Base-by-base conservation (phyloP, 2,888 invertebrate species). In the Tetanocera ferruginea region DNA sequence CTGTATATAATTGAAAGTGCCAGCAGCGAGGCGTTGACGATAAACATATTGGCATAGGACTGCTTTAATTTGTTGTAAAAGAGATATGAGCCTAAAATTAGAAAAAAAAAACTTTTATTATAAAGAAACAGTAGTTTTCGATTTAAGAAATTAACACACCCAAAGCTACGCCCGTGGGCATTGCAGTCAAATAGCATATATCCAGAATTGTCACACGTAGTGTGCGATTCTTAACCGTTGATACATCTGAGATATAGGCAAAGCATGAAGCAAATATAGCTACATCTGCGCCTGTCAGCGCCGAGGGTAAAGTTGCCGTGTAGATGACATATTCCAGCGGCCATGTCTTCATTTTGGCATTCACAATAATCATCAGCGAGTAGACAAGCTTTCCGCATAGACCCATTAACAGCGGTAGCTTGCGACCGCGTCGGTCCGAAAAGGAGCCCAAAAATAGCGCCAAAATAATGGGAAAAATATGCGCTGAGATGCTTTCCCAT, bases 381-480 rank as follows among this genome's bases (percentile, higher is more conserved):
- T 94, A 96, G 82, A 93, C 92, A 0, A 95, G 90, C 89, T 95
- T 95, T 19, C 96, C 95, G 1, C 91, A 76, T 8, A 96, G 88
- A 0, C 96, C 96, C 52, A 95, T 90, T 0, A 96, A 87, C 4
- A 96, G 87, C 0, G 95, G 94, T 52, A 94, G 88, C 87, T 96
- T 96, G 72, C 94, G 90, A 0, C 96, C 96, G 2, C 95, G 91
- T 80, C 93, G 93, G 87, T 96, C 96, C 76, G 95, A 95, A 92
- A 96, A 96, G 0, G 96, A 93, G 0, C 96, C 96, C 80, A 95
- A 90, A 87, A 96, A 95, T 77, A 96, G 91, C 0, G 96, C 95
- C 52, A 96, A 88, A 1, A 95, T 86, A 28, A 96, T 93, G 3
- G 96, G 96, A 64, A 95, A 93, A 0, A 93, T 88, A 83, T 95